Evolutionary conservation across 2,888 invertebrate genomes (phyloP).

Genomic region (Taphrorychus bicolor): DNA sequence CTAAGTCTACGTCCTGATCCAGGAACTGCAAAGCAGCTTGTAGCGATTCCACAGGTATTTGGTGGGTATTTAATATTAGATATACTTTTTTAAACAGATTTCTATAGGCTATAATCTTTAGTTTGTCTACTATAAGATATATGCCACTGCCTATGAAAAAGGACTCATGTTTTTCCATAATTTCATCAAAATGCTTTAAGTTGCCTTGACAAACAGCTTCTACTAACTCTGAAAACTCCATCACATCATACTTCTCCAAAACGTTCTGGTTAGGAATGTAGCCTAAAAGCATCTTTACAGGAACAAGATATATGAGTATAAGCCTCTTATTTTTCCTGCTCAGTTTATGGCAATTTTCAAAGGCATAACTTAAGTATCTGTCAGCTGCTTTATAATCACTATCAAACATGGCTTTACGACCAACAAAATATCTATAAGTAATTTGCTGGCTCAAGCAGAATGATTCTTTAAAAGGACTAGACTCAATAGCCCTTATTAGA

Average conservation of each 20-base stretch:
- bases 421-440: conserved; percentile 97
- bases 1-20: conserved; percentile 87
- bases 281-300: conserved; percentile 96
- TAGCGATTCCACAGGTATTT: conserved; percentile 86
- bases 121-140: conserved; percentile 94
- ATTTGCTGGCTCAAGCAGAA: conserved; percentile 93
- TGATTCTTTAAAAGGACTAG: conserved; percentile 85
- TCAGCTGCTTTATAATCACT: conserved; percentile 95
- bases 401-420: conserved; percentile 98
- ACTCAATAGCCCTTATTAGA: conserved; percentile 94
- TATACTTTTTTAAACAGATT: conserved; percentile 96
- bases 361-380: conserved; percentile 90
- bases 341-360: conserved; percentile 84
- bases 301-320: conserved; percentile 93
- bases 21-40: conserved; percentile 82
- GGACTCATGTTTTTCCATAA: conserved; percentile 84
- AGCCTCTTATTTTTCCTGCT: conserved; percentile 87
- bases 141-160: conserved; percentile 98
- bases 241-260: conserved; percentile 86
- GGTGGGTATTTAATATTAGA: conserved; percentile 78
- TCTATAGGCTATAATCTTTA: conserved; percentile 93
- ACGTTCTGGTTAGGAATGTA: conserved; percentile 87
- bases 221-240: conserved; percentile 90
- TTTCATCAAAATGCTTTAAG: conserved; percentile 79
- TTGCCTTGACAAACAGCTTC: conserved; percentile 91